phyloP scores from a whole-genome alignment of 2,113 vertebrate genomes.

The Suricata suricatta region DNA sequence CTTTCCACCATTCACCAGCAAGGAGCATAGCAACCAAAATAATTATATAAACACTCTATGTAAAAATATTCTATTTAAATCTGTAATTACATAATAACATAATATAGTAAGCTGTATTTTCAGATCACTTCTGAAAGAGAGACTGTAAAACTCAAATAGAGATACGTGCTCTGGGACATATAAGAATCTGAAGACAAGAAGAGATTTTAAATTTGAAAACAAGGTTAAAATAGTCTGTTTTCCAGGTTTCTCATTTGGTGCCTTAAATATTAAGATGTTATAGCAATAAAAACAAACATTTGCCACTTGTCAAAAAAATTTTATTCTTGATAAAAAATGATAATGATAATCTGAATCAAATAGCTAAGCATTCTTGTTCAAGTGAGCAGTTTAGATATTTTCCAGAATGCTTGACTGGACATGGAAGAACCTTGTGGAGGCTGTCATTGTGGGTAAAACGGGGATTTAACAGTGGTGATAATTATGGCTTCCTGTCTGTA shows the following conservation, averaged over 20 bases:
- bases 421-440: not conserved
- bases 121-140: slow-evolving; percentile 36
- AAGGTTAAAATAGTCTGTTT: slow-evolving; percentile 11
- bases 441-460: not conserved
- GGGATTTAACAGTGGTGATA: not conserved
- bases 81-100: slow-evolving; percentile 75
- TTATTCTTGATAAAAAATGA: not conserved
- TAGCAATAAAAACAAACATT: not conserved
- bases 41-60: slow-evolving; percentile 71
- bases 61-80: slow-evolving; percentile 71
- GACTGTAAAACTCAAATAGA: slow-evolving; percentile 22
- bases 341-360: slow-evolving; percentile 9
- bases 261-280: slow-evolving; percentile 6
- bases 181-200: not conserved
- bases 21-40: slow-evolving; percentile 70
- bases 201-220: slow-evolving; percentile 21
- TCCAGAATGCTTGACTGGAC: not conserved
- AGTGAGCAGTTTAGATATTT: not conserved
- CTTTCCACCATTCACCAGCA: slow-evolving; percentile 53
- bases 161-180: not conserved
- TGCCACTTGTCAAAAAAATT: not conserved
- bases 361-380: not conserved
- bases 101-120: slow-evolving; percentile 61
- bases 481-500: not conserved
- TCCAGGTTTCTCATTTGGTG: slow-evolving; percentile 20